Conservation (phyloP, 2,888 invertebrate genomes). For the Chloromyia formosa region DNA sequence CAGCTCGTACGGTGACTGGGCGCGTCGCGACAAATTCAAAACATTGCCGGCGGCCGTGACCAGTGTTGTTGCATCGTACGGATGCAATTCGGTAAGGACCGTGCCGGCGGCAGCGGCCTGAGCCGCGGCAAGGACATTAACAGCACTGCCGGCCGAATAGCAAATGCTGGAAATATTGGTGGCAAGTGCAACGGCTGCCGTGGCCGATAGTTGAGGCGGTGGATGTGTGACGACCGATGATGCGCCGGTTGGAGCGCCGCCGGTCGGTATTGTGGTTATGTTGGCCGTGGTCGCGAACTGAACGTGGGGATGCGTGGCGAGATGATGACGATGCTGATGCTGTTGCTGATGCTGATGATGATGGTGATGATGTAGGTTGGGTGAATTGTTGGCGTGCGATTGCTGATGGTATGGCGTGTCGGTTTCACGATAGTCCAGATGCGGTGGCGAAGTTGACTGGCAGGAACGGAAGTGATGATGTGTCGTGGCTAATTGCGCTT, state of each 20-base stretch:
- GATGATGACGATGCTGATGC: constrained; percentile 61
- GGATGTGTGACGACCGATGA: constrained; percentile 31
- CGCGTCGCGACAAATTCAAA: constrained; percentile 74
- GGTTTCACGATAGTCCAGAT: constrained; percentile 49
- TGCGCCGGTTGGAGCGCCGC: constrained; percentile 45
- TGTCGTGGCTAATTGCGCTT: constrained; percentile 38
- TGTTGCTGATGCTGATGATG: constrained; percentile 59
- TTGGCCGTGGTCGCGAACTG: constrained; percentile 55
- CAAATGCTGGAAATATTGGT: constrained; percentile 38
- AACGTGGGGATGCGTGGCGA: constrained; percentile 66
- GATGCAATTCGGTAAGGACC: constrained; percentile 12
- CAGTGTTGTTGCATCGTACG: constrained; percentile 22
- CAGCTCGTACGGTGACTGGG: constrained; percentile 81
- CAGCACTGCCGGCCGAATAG: constrained; percentile 33
- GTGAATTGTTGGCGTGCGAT: constrained; percentile 10
- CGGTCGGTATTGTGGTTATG: constrained; percentile 31
- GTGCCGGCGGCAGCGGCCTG: constrained; percentile 10
- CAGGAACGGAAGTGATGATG: constrained; percentile 51
- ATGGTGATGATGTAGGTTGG: constrained; percentile 52
- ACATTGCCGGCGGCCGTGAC: constrained; percentile 65
- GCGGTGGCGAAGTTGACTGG: constrained; percentile 51
- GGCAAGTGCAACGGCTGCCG: constrained; percentile 56
- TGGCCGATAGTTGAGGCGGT: constrained; percentile 50
- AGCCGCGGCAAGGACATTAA: constrained; percentile 20
- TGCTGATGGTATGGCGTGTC: constrained; percentile 34